Base-by-base conservation (phyloP, 2,113 vertebrate genomes). In the Thalassarche chlororhynchos region DNA sequence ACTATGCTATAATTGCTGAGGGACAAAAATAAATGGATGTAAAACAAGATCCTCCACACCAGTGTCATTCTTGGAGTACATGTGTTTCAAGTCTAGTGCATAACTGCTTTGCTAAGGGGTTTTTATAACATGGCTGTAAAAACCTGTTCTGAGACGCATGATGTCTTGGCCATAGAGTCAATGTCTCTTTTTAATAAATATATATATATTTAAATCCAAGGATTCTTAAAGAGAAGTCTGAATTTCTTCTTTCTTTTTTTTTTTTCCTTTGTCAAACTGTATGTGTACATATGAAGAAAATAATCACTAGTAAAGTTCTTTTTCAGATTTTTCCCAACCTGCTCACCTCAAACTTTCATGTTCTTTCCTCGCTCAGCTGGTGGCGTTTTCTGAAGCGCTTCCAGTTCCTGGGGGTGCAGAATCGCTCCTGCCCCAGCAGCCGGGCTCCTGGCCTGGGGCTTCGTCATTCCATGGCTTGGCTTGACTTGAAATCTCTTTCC, bases 21-120 rank as follows among this genome's bases (percentile, higher is more conserved):
- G 97, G 97, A 97, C 96, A 94, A 98, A 97, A 98, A 97, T 97
- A 97, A 98, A 97, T 97, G 95, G 97, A 97, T 98, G 97, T 98
- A 98, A 97, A 97, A 95, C 96, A 97, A 97, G 93, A 96, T 97
- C 97, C 90, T 97, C 94, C 95, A 97, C 96, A 97, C 93, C 88
- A 96, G 97, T 98, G 97, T 98, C 97, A 97, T 98, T 98, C 94
- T 97, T 98, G 97, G 97, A 97, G 93, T 97, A 96, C 95, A 97
- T 97, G 94, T 97, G 87, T 96, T 97, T 96, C 91, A 97, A 95
- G 95, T 97, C 87, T 93, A 94, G 94, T 96, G 89, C 90, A 66
- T 97, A 97, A 96, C 71, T 97, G 94, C 95, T 96, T 97, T 97
- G 83, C 93, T 95, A 90, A 97, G 83, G 85, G 92, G 70, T 95